phyloP scores from a whole-genome alignment of 1,140 invertebrate genomes.

The Holotrichia oblita region DNA sequence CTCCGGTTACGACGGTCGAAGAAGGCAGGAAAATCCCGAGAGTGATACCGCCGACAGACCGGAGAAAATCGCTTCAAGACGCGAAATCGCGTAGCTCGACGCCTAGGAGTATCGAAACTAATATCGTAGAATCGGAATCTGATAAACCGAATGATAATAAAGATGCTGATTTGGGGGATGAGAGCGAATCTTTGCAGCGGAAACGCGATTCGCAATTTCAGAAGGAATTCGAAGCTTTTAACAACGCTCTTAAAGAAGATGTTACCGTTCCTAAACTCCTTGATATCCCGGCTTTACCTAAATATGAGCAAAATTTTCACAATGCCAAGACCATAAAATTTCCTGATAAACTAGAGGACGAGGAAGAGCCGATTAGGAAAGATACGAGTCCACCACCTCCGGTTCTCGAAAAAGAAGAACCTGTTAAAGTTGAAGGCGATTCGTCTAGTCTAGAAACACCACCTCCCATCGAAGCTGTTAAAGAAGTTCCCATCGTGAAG shows the following conservation, averaged over 20 bases:
- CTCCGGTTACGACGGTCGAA: conserved; percentile 56
- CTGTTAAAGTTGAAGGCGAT: not conserved
- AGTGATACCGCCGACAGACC: conserved; percentile 57
- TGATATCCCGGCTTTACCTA: conserved; percentile 50
- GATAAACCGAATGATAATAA: conserved; percentile 36
- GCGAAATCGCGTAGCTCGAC: not conserved
- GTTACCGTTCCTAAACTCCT: conserved; percentile 67
- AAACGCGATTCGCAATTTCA: not conserved
- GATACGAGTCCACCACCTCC: not conserved
- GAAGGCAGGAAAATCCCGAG: conserved; percentile 63
- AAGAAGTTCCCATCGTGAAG: conserved; percentile 14
- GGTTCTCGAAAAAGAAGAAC: conserved; percentile 18
- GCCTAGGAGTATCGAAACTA: not conserved
- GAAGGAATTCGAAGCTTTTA: conserved; percentile 60
- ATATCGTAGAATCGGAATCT: not conserved
- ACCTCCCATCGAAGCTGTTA: not conserved
- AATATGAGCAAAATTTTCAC: conserved; percentile 56
- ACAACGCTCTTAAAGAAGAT: conserved; percentile 64
- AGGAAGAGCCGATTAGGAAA: not conserved
- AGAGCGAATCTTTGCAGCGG: not conserved
- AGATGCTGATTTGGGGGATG: conserved; percentile 42
- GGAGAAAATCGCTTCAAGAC: conserved; percentile 48
- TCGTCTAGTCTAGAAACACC: not conserved
- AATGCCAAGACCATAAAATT: conserved; percentile 55
- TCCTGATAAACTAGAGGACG: conserved; percentile 54